These are phyloP conservation scores for Gari tellinella DNA, from an alignment of 2,888 invertebrate genomes.

Conservation along the genomic window DNA sequence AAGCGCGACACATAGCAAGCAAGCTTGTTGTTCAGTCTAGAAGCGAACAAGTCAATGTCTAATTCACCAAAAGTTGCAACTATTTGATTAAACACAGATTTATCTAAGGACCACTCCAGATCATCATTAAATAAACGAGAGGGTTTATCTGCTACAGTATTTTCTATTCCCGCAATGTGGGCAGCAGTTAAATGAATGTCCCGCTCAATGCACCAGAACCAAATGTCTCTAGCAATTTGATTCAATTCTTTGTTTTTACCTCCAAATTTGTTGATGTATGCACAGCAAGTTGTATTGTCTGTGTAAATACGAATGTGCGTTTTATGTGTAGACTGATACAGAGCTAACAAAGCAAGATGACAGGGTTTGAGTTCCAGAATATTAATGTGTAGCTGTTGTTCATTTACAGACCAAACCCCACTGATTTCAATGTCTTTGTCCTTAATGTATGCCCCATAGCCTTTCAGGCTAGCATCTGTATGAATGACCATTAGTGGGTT, in stretches of 20 bases:
- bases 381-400: conserved; percentile 37
- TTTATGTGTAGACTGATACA: conserved; percentile 13
- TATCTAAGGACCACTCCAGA: conserved; percentile 41
- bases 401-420: conserved; percentile 27
- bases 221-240: too few relatives aligned
- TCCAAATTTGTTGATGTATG: conserved; percentile 42
- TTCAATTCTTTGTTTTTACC: too few relatives aligned
- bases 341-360: conserved; percentile 10
- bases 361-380: conserved; percentile 35
- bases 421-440: conserved; percentile 1
- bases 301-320: conserved; percentile 19
- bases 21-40: too few relatives aligned
- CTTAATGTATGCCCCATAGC: conserved; percentile 21
- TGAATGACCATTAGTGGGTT: conserved; percentile 4
- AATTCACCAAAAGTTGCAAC: not conserved
- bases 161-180: conserved; percentile 36
- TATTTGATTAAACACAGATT: conserved; percentile 17
- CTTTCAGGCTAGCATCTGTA: conserved; percentile 6
- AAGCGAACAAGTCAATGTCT: conserved; percentile 27
- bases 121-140: conserved; percentile 43
- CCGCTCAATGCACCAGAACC: conserved; percentile 31
- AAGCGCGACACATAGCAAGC: too few relatives aligned
- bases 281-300: conserved; percentile 40
- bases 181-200: conserved; percentile 27
- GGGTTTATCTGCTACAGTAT: conserved; percentile 34